These are phyloP conservation scores for Erebia epiphron DNA, from an alignment of 2,888 invertebrate genomes.

Conservation along the genomic window DNA sequence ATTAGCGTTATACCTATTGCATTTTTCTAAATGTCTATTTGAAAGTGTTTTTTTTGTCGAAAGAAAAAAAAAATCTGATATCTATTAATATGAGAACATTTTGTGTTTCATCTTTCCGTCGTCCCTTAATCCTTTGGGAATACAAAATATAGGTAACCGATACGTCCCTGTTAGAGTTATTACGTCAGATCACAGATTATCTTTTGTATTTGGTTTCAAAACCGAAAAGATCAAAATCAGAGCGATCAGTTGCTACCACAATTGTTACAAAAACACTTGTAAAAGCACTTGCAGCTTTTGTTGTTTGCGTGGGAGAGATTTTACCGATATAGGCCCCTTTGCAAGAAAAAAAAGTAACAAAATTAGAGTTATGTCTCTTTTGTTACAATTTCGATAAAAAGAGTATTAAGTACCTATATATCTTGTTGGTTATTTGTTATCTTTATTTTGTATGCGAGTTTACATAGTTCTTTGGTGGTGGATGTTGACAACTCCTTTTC, in stretches of 20 bases:
- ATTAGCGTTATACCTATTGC: too few relatives aligned
- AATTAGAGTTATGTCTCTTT: not conserved
- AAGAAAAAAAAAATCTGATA: too few relatives aligned
- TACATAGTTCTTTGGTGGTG: not conserved
- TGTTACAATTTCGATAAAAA: not conserved
- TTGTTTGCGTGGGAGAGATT: slow-evolving; percentile 44
- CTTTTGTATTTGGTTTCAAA: slow-evolving; percentile 31
- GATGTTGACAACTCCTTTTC: slow-evolving; percentile 10
- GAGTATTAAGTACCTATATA: not conserved
- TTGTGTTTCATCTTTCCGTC: not conserved
- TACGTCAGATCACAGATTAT: slow-evolving; percentile 18
- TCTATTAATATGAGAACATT: too few relatives aligned
- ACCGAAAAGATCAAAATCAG: slow-evolving; percentile 25
- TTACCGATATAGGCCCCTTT: slow-evolving; percentile 17
- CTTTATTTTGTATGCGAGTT: not conserved
- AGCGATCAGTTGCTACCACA: slow-evolving; percentile 24
- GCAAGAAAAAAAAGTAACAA: slow-evolving; percentile 18
- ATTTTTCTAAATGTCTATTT: not conserved
- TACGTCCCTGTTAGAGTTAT: slow-evolving; percentile 11
- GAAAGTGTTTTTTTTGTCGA: not conserved
- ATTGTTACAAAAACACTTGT: slow-evolving; percentile 40
- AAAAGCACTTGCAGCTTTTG: slow-evolving; percentile 34
- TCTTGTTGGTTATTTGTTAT: not conserved
- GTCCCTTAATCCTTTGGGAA: slow-evolving; percentile 25
- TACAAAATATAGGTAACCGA: slow-evolving; percentile 22